phyloP scores from a whole-genome alignment of 2,113 vertebrate species.

The Grus americana region DNA sequence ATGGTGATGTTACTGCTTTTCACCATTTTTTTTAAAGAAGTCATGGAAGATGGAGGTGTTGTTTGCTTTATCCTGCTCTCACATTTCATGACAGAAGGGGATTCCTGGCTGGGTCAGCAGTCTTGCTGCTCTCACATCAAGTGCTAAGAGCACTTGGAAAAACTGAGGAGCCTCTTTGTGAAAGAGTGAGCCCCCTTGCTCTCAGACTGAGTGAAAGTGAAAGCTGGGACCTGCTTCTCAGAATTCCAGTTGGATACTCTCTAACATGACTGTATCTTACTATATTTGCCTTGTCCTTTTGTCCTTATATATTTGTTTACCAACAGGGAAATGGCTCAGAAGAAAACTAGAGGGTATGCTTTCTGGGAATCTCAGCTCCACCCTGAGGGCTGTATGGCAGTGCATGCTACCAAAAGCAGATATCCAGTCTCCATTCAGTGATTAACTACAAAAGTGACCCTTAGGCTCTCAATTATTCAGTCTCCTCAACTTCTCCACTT shows the following conservation, averaged over 20 bases:
- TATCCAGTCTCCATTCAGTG: neutral
- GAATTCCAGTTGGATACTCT: neutral
- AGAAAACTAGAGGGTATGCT: neutral
- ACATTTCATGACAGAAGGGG: neutral
- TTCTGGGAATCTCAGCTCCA: neutral
- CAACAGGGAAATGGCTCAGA: neutral
- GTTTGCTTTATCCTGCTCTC: neutral
- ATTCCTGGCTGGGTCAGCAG: neutral
- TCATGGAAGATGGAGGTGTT: neutral
- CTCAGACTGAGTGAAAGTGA: neutral
- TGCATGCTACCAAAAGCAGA: neutral
- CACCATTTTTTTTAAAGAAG: neutral
- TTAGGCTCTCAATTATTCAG: neutral
- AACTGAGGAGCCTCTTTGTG: neutral
- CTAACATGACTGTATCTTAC: neutral
- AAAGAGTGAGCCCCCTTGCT: neutral
- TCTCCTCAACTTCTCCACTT: neutral
- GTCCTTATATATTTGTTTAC: neutral
- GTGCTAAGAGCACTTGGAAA: neutral
- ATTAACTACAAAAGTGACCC: neutral
- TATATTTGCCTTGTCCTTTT: neutral
- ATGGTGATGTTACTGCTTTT: neutral
- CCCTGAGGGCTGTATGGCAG: neutral
- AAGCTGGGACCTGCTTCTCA: neutral
- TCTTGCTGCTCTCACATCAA: neutral